Conservation (phyloP, 1,140 invertebrate species). For the Pissodes strobi region DNA sequence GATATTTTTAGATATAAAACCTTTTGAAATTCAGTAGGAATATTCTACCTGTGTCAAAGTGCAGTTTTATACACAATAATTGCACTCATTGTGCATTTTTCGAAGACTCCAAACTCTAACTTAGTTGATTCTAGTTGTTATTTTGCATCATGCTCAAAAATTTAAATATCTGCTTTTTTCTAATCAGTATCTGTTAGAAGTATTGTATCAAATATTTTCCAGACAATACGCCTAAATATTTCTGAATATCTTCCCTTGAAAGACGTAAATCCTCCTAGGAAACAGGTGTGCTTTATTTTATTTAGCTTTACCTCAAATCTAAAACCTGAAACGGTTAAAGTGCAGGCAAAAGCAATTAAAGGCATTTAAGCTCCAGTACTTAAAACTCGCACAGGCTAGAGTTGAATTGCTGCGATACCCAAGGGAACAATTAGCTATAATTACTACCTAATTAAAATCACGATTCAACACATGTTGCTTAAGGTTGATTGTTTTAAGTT, state of each 20-base stretch:
- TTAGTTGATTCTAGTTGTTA: too few relatives aligned
- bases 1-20: too few relatives aligned
- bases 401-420: not conserved
- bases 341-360: conserved; percentile 3
- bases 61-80: too few relatives aligned
- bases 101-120: too few relatives aligned
- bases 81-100: too few relatives aligned
- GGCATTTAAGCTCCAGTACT: conserved; percentile 4
- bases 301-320: conserved; percentile 1
- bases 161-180: too few relatives aligned
- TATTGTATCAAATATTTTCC: too few relatives aligned
- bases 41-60: too few relatives aligned
- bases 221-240: too few relatives aligned
- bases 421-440: conserved; percentile 3
- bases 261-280: not conserved
- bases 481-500: not conserved
- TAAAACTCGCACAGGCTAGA: conserved; percentile 1
- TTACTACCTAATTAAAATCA: conserved; percentile 2
- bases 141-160: too few relatives aligned
- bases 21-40: too few relatives aligned
- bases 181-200: too few relatives aligned
- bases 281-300: not conserved
- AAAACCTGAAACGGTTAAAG: not conserved
- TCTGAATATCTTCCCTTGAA: not conserved
- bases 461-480: conserved; percentile 3